Percentiles rank a stretch among this genome's conserved stretches.
Evolutionary conservation across 2,797 vertebrate genomes (phyloP).

Genomic region (Phrynocephalus vlangalii): DNA sequence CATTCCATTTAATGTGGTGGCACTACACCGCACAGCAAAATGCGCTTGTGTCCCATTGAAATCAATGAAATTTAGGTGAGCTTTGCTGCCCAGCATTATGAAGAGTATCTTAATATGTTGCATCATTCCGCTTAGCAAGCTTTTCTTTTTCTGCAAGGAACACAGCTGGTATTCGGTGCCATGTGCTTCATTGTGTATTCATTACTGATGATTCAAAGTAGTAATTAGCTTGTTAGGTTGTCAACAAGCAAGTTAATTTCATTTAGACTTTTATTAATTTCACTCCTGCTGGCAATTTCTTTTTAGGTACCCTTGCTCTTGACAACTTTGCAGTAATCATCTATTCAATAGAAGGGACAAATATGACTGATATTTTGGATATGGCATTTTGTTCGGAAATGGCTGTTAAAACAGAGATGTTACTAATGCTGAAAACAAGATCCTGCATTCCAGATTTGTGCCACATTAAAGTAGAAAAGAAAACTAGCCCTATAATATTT

Average conservation of each 20-base stretch:
- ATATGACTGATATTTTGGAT: slow-evolving; percentile 18
- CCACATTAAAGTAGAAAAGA: not conserved
- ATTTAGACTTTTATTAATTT: slow-evolving; percentile 43
- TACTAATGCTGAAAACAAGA: not conserved
- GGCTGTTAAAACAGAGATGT: not conserved
- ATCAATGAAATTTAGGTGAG: not conserved
- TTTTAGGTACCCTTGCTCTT: slow-evolving; percentile 25
- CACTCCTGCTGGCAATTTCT: slow-evolving; percentile 31
- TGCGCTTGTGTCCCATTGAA: not conserved
- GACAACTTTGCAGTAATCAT: slow-evolving; percentile 30
- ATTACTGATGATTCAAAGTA: slow-evolving; percentile 28
- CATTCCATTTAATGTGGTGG: not conserved
- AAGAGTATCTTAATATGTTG: not conserved
- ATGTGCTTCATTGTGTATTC: slow-evolving; percentile 8
- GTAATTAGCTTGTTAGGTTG: slow-evolving; percentile 35
- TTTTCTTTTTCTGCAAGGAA: slow-evolving; percentile 10
- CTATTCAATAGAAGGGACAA: not conserved
- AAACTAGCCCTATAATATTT: not conserved
- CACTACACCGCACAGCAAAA: not conserved
- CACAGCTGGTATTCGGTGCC: not conserved
- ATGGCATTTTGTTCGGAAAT: slow-evolving; percentile 24
- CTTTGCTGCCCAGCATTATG: not conserved
- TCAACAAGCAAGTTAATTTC: slow-evolving; percentile 38
- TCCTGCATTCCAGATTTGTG: not conserved
- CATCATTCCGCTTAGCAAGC: not conserved